Conservation (phyloP, 1,140 invertebrate species). For the Drosophila repleta region DNA sequence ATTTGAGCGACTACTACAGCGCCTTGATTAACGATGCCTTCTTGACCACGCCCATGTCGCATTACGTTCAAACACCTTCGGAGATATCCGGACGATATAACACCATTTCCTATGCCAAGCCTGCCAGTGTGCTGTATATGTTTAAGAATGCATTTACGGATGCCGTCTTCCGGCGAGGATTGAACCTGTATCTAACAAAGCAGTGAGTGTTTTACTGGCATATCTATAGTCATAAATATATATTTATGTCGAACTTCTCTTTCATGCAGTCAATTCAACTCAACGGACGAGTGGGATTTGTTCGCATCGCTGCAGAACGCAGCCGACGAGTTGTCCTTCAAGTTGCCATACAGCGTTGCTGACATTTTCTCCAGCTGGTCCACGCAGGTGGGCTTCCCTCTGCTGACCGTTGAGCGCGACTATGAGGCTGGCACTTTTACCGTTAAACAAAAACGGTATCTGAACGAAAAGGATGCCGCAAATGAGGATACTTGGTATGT, state of each 20-base stretch:
- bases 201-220: constrained; percentile 84
- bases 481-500: constrained; percentile 84
- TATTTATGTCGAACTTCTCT: neutral
- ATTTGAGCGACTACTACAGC: constrained; percentile 84
- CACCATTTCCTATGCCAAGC: constrained; percentile 88
- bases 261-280: constrained; percentile 83
- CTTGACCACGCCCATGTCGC: constrained; percentile 86
- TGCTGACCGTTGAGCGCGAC: constrained; percentile 84
- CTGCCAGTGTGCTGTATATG: constrained; percentile 92
- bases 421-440: constrained; percentile 70
- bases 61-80: constrained; percentile 86
- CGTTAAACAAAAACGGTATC: constrained; percentile 83
- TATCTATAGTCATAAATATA: neutral
- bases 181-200: constrained; percentile 90
- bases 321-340: constrained; percentile 48
- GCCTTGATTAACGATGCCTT: constrained; percentile 60
- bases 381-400: constrained; percentile 84
- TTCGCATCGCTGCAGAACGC: constrained; percentile 84
- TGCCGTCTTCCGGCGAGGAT: constrained; percentile 91
- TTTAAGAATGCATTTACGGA: constrained; percentile 95
- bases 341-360: constrained; percentile 43
- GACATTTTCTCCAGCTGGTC: constrained; percentile 85
- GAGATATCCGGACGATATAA: constrained; percentile 90
- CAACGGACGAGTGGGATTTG: constrained; percentile 72
- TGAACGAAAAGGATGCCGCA: constrained; percentile 56